phyloP scores from a whole-genome alignment of 2,888 invertebrate species.

The Epinotia demarniana region DNA sequence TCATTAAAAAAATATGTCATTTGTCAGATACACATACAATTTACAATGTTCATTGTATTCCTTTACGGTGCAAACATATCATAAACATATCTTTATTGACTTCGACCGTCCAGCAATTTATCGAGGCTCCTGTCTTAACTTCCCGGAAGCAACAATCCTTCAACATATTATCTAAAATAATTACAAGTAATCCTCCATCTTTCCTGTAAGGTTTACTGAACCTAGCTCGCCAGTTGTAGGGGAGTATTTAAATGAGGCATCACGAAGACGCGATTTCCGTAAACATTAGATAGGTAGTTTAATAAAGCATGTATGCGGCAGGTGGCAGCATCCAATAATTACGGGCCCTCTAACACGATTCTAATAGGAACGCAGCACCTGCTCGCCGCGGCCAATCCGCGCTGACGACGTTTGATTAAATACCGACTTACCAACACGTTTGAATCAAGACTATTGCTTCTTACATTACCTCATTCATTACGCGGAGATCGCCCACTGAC shows the following conservation, averaged over 20 bases:
- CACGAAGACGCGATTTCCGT: slow-evolving; percentile 44
- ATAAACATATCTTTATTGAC: too few relatives aligned
- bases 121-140: background rate
- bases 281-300: slow-evolving; percentile 41
- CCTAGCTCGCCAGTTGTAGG: slow-evolving; percentile 11
- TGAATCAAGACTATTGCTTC: slow-evolving; percentile 43
- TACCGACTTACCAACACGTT: slow-evolving; percentile 46
- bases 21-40: too few relatives aligned
- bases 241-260: slow-evolving; percentile 41
- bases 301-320: slow-evolving; percentile 57
- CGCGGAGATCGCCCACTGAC: slow-evolving; percentile 9
- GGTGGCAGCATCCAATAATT: slow-evolving; percentile 73
- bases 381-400: slow-evolving; percentile 62
- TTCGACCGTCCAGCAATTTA: background rate
- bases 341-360: slow-evolving; percentile 72
- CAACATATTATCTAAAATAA: background rate
- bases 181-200: background rate
- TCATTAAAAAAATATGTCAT: too few relatives aligned
- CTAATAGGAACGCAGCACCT: slow-evolving; percentile 80
- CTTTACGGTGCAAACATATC: too few relatives aligned
- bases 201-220: slow-evolving; percentile 32
- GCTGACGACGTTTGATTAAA: slow-evolving; percentile 47
- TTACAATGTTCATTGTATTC: too few relatives aligned
- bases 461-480: slow-evolving; percentile 43
- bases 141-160: background rate